phyloP scores from a whole-genome alignment of 2,888 invertebrate species.

The Hemicrepidius hirtus region DNA sequence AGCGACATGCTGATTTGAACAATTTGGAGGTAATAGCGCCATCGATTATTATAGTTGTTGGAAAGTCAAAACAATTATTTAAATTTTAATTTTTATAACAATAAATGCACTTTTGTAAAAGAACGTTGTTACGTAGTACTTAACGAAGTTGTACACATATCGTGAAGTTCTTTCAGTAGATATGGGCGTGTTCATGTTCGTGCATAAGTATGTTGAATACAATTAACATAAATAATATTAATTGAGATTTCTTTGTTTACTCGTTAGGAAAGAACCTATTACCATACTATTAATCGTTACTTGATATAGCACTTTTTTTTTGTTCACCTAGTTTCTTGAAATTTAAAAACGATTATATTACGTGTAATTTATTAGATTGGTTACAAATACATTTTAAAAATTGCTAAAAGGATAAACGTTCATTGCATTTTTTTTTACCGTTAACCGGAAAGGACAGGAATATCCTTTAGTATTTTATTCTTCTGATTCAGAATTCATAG shows the following conservation, averaged over 20 bases:
- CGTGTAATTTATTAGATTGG: no score
- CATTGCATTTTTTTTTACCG: no score
- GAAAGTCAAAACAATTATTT: constrained; percentile 1
- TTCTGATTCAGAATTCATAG: no score
- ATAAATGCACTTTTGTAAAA: not conserved
- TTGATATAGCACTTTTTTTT: not conserved
- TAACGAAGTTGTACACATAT: constrained; percentile 37
- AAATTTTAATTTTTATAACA: not conserved
- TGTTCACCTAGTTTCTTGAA: no score
- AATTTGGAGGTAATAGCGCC: constrained; percentile 36
- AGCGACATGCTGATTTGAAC: constrained; percentile 41
- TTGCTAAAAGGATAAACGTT: no score
- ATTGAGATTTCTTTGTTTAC: constrained; percentile 23
- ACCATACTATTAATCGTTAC: not conserved
- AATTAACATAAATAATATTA: constrained; percentile 44
- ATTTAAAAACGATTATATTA: not conserved
- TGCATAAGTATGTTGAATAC: constrained; percentile 41
- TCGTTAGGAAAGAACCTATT: not conserved
- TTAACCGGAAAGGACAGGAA: no score
- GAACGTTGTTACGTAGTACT: constrained; percentile 1
- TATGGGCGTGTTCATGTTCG: constrained; percentile 41
- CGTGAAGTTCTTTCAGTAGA: constrained; percentile 37
- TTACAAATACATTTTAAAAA: no score
- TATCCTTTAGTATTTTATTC: no score
- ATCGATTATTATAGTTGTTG: constrained; percentile 28